These are phyloP conservation scores for Matsumyia berberina DNA, from an alignment of 2,888 invertebrate species.

Conservation along the genomic window DNA sequence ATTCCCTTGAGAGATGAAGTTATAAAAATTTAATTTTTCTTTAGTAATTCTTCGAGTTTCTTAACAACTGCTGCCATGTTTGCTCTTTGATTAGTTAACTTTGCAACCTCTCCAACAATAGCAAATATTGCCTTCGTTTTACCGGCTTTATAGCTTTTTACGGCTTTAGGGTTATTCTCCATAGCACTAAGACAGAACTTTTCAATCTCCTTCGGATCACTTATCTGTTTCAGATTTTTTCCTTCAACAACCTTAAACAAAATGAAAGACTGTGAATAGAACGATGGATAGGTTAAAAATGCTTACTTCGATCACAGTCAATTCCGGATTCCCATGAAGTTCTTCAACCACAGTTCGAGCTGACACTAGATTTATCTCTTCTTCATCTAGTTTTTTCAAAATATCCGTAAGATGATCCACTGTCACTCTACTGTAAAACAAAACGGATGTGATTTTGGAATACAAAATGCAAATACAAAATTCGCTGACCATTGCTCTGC, in stretches of 20 bases:
- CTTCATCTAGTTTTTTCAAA: conserved; percentile 86
- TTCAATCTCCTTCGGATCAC: conserved; percentile 86
- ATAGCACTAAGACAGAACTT: conserved; percentile 87
- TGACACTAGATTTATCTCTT: conserved; percentile 87
- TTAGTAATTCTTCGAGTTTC: conserved; percentile 86
- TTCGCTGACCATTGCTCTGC: conserved; percentile 86
- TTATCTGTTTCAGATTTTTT: conserved; percentile 88
- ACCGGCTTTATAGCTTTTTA: conserved; percentile 88
- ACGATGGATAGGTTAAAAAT: conserved; percentile 73
- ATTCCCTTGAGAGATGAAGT: no score
- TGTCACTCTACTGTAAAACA: conserved; percentile 84
- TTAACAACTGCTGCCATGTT: conserved; percentile 88
- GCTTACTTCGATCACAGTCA: conserved; percentile 82
- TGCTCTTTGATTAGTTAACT: conserved; percentile 87
- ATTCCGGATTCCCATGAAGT: conserved; percentile 83
- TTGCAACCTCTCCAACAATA: conserved; percentile 87
- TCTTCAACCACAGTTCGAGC: conserved; percentile 85
- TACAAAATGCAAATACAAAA: not conserved
- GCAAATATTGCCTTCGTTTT: conserved; percentile 89
- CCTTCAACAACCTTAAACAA: conserved; percentile 86
- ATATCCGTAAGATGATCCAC: conserved; percentile 87
- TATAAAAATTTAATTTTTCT: conserved; percentile 22
- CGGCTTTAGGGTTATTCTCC: conserved; percentile 88
- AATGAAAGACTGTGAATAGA: conserved; percentile 78
- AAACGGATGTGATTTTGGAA: conserved; percentile 9